phyloP scores from a whole-genome alignment of 2,888 invertebrate genomes.

The Nephrotoma appendiculata region DNA sequence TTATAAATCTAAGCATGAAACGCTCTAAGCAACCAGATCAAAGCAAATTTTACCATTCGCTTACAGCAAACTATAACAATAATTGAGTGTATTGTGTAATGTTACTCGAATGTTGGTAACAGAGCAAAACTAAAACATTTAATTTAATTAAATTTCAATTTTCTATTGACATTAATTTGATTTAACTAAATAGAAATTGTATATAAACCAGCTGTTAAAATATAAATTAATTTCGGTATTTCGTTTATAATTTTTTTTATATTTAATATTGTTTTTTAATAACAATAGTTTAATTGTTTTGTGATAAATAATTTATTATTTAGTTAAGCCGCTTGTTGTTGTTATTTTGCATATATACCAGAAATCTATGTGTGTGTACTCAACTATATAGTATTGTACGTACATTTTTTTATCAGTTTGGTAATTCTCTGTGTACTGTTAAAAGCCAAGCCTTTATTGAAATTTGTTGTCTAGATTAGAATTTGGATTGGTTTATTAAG shows the following conservation, averaged over 20 bases:
- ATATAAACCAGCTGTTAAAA: not conserved
- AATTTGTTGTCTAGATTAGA: not conserved
- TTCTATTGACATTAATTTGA: not conserved
- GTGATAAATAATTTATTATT: not conserved
- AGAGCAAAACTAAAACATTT: not conserved
- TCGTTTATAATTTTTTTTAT: not conserved
- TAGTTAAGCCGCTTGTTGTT: not conserved
- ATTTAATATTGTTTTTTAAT: not conserved
- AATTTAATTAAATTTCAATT: not conserved
- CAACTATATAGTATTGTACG: not conserved
- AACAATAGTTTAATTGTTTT: not conserved
- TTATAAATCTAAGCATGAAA: no score
- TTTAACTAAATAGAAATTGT: not conserved
- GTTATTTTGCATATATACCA: not conserved
- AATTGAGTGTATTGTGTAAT: no score
- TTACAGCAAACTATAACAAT: not conserved
- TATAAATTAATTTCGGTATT: not conserved
- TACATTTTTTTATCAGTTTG: not conserved
- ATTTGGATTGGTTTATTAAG: not conserved
- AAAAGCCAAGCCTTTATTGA: not conserved
- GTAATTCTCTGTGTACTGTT: not conserved
- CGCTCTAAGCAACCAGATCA: not conserved
- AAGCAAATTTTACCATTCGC: not conserved
- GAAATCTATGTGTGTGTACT: not conserved
- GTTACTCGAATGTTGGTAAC: not conserved